Evolutionary conservation across 2,113 vertebrate genomes (phyloP).

Genomic region (Vombatus ursinus): DNA sequence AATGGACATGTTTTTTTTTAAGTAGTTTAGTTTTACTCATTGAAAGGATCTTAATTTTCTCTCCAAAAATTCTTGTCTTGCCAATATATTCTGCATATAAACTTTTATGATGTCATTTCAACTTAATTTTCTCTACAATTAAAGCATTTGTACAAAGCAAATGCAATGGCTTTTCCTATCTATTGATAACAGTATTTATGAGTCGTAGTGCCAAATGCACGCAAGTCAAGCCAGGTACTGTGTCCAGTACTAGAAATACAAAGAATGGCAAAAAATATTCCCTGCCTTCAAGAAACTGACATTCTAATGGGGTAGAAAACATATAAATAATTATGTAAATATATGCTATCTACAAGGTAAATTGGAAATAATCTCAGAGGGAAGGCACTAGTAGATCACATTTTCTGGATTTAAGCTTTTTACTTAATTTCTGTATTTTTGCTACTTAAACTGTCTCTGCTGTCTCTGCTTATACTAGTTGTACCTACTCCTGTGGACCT

Average conservation of each 20-base stretch:
- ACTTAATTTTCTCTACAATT: background rate
- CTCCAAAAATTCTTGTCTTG: background rate
- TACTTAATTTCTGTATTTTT: background rate
- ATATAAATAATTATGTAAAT: background rate
- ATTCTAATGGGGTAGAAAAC: background rate
- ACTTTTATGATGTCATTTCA: background rate
- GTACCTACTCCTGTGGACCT: background rate
- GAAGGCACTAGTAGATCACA: background rate
- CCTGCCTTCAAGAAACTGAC: background rate
- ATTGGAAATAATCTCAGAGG: background rate
- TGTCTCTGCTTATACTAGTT: background rate
- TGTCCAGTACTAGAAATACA: background rate
- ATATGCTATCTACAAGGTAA: background rate
- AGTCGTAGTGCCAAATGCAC: background rate
- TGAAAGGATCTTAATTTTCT: background rate
- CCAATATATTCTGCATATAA: background rate
- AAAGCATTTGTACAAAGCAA: background rate
- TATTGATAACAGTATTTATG: background rate
- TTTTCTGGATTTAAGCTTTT: background rate
- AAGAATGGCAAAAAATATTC: background rate
- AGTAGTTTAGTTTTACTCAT: background rate
- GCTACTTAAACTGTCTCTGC: background rate
- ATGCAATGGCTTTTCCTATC: background rate
- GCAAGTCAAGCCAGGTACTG: background rate
- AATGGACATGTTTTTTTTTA: background rate